Evolutionary conservation across 2,888 invertebrate species (phyloP), one percentile per base, ranked within the genome.

Genomic region (Calliphora vomitoria): DNA sequence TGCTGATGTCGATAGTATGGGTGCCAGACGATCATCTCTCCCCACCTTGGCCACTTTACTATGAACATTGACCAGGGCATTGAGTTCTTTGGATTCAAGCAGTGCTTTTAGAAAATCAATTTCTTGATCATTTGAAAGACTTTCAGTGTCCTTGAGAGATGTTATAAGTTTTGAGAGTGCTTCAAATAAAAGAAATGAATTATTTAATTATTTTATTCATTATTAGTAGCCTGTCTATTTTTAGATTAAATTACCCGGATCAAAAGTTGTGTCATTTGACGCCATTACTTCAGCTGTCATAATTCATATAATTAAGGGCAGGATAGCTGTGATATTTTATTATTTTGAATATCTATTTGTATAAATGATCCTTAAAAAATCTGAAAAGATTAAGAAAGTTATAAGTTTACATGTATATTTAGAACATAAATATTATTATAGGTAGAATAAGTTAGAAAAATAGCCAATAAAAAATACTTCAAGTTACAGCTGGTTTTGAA

Each of bases 61-160:
- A 93, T 98, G 98, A 86, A 98, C 98, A 94, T 97, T 97, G 41
- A 98, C 97, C 90, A 98, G 94, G 47, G 98, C 98, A 94, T 98
- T 97, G 1, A 98, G 95, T 93, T 98, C 97, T 93, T 97, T 97
- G 8, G 97, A 98, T 93, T 97, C 97, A 71, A 98, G 94, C 72
- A 98, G 94, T 89, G 97, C 97, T 94, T 96, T 97, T 13, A 98
- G 95, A 93, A 98, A 98, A 68, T 96, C 96, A 88, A 98, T 95
- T 94, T 98, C 98, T 94, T 98, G 97, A 90, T 98, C 97, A 88
- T 96, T 96, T 85, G 95, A 95, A 53, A 96, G 94, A 80, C 95
- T 95, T 91, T 96, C 96, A 60, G 97, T 96, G 93, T 97, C 97
- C 94, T 97, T 97, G 90, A 98, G 94, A n/a, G 97, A 97, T 90